Evolutionary conservation across 2,113 vertebrate genomes (phyloP).

Genomic region (Rhizomys pruinosus): DNA sequence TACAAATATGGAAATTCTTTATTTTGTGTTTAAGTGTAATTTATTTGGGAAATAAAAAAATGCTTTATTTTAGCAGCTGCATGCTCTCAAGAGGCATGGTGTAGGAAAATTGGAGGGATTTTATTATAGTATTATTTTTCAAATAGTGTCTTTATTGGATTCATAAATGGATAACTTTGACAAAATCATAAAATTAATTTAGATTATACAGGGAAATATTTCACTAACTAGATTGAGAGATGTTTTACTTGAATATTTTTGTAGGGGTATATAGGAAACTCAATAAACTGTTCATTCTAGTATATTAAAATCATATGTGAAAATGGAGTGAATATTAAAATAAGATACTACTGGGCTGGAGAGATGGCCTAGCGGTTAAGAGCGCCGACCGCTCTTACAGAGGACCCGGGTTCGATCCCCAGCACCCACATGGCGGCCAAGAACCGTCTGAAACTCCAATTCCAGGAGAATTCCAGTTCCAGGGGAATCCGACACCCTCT

Average conservation of each 20-base stretch:
- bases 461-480: no score
- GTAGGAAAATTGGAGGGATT: not conserved
- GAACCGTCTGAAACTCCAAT: no score
- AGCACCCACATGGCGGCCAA: no score
- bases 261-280: not conserved
- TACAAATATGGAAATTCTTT: not conserved
- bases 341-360: slow-evolving; percentile 1
- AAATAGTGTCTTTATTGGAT: not conserved
- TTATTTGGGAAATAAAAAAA: not conserved
- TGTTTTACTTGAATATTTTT: slow-evolving; percentile 40
- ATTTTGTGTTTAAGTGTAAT: not conserved
- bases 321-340: slow-evolving; percentile 34
- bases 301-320: slow-evolving; percentile 28
- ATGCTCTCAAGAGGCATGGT: not conserved
- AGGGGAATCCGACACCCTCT: no score
- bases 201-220: not conserved
- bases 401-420: no score
- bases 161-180: slow-evolving; percentile 24
- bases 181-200: slow-evolving; percentile 46
- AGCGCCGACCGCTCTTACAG: no score
- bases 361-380: no score
- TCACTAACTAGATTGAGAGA: slow-evolving; percentile 9
- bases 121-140: slow-evolving; percentile 36
- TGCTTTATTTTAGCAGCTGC: not conserved
- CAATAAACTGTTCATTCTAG: not conserved